These are phyloP conservation scores for Nannoperca australis DNA, from an alignment of 2,797 vertebrate species.

Conservation along the genomic window DNA sequence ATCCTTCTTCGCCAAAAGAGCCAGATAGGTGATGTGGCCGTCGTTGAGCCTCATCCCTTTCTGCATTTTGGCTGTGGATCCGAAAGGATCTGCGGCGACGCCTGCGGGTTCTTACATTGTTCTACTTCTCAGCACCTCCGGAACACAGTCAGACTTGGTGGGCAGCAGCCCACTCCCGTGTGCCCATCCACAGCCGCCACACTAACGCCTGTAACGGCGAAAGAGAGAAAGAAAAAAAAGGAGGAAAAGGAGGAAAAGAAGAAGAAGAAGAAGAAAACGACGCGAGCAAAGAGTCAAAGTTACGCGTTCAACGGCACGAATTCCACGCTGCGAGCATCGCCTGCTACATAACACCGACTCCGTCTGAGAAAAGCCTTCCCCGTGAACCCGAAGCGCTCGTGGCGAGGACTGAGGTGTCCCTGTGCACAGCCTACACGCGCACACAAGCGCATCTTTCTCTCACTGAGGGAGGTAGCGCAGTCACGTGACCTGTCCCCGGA, in stretches of 20 bases:
- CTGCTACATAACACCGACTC: conserved; percentile 38
- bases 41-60: conserved; percentile 96
- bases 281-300: conserved; percentile 37
- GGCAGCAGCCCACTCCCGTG: conserved; percentile 68
- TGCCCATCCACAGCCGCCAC: conserved; percentile 61
- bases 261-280: background rate
- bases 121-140: conserved; percentile 60
- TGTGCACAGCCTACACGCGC: conserved; percentile 42
- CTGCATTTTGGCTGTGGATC: conserved; percentile 87
- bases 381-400: conserved; percentile 62
- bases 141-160: conserved; percentile 70
- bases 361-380: conserved; percentile 48
- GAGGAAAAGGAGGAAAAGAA: too few relatives aligned
- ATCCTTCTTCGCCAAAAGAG: conserved; percentile 94
- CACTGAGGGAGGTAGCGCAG: conserved; percentile 63
- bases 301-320: conserved; percentile 47
- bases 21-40: conserved; percentile 95
- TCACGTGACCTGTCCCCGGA: conserved; percentile 82
- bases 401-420: conserved; percentile 68
- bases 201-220: conserved; percentile 33
- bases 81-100: conserved; percentile 50
- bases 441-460: conserved; percentile 42
- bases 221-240: background rate
- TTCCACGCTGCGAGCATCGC: conserved; percentile 47
- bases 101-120: conserved; percentile 73